These are phyloP conservation scores for Neoitamus cyanurus DNA, from an alignment of 2,888 invertebrate genomes.

Conservation along the genomic window DNA sequence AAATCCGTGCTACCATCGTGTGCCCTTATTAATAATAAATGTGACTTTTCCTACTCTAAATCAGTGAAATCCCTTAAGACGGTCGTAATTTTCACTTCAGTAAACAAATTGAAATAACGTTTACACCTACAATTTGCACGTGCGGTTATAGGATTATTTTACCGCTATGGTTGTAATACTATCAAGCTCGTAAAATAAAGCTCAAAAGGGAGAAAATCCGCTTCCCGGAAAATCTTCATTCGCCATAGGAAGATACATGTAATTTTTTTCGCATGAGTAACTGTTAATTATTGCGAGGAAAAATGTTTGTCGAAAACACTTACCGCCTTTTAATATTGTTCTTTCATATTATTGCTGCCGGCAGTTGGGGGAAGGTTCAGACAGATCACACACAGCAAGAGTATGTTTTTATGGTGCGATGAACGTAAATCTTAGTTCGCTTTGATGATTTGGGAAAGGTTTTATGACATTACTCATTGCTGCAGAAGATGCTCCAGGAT, in stretches of 20 bases:
- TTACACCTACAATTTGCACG: not conserved
- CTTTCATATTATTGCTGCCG: not conserved
- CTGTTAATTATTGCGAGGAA: conserved; percentile 8
- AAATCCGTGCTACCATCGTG: not conserved
- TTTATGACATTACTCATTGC: conserved; percentile 44
- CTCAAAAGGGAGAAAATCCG: not conserved
- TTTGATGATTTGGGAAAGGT: conserved; percentile 44
- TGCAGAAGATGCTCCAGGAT: conserved; percentile 8
- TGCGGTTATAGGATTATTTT: not conserved
- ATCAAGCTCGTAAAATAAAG: not conserved
- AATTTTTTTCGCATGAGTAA: not conserved
- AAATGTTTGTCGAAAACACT: not conserved
- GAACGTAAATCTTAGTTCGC: conserved; percentile 43
- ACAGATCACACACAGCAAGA: not conserved
- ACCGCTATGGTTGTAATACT: not conserved
- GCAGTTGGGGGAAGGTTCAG: not conserved
- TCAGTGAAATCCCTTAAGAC: not conserved
- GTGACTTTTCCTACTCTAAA: not conserved
- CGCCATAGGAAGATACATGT: not conserved
- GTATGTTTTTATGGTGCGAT: conserved; percentile 12
- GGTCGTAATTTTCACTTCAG: not conserved
- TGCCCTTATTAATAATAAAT: not conserved
- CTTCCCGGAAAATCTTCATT: not conserved
- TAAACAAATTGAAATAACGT: not conserved
- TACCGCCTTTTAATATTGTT: conserved; percentile 4